A percentile compares a stretch with the other conserved stretches of the same genome.
Evolutionary conservation across 2,113 vertebrate genomes (phyloP).

Genomic region (Myotis lucifugus): DNA sequence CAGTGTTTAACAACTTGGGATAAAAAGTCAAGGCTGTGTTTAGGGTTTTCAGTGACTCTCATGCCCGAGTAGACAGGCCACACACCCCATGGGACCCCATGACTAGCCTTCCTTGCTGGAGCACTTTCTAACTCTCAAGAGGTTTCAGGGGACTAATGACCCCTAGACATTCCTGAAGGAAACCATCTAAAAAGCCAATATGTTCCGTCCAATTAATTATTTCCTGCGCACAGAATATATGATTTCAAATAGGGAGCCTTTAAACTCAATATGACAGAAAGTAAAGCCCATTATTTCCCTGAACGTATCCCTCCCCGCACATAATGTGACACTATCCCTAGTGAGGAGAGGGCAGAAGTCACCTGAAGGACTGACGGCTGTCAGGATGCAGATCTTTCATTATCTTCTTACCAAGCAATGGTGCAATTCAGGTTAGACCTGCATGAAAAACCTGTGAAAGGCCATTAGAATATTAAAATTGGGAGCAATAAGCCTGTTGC

Average conservation of each 20-base stretch:
- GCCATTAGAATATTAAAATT: not conserved
- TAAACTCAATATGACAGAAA: not conserved
- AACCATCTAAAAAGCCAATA: not conserved
- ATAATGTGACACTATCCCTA: not conserved
- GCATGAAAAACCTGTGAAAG: not conserved
- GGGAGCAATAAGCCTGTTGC: not conserved
- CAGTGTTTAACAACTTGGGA: not conserved
- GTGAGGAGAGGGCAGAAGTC: not conserved
- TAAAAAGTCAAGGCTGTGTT: not conserved
- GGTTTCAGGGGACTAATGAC: not conserved
- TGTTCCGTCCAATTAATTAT: not conserved
- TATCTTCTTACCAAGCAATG: not conserved
- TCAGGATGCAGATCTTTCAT: not conserved
- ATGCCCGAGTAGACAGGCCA: not conserved
- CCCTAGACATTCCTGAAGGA: not conserved
- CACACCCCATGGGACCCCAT: not conserved
- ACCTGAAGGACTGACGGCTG: not conserved
- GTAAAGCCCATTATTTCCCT: not conserved
- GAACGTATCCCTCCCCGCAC: not conserved
- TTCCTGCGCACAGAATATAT: not conserved
- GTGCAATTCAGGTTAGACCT: not conserved
- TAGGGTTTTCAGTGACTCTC: not conserved
- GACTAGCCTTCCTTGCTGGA: not conserved
- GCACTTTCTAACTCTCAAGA: not conserved
- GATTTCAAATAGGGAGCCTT: not conserved